Percentiles rank a stretch among this genome's conserved stretches.
Evolutionary conservation across 2,888 invertebrate species (phyloP).

Genomic region (Athripsodes cinereus): DNA sequence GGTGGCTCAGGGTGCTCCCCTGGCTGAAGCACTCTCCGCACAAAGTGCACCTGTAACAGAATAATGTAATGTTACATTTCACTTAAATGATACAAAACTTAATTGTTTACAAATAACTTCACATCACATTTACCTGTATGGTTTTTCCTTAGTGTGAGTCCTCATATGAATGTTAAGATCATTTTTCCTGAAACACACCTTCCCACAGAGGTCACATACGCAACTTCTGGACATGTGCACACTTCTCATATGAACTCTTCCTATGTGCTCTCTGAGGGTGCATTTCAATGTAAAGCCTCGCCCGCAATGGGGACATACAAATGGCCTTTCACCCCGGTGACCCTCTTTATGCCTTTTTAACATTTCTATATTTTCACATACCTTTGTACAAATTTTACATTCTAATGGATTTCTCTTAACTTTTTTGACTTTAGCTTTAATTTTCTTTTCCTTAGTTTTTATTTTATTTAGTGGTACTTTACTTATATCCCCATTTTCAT

Average conservation of each 20-base stretch:
- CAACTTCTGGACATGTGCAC: constrained; percentile 5
- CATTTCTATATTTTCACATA: constrained; percentile 9
- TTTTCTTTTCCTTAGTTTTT: background rate
- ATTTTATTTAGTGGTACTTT: background rate
- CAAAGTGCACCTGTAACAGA: constrained; percentile 32
- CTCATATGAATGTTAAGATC: constrained; percentile 39
- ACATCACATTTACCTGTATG: constrained; percentile 30
- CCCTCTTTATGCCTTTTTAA: constrained; percentile 15
- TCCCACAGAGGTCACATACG: constrained; percentile 41
- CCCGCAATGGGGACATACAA: constrained; percentile 10
- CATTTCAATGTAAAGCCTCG: constrained; percentile 10
- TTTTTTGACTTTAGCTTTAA: background rate
- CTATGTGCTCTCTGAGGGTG: constrained; percentile 15
- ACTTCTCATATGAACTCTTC: constrained; percentile 6
- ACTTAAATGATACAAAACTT: background rate
- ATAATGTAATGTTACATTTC: background rate
- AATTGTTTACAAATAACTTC: background rate
- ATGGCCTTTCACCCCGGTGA: constrained; percentile 19
- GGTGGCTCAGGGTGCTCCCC: constrained; percentile 34
- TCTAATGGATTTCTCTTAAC: background rate
- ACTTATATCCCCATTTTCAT: background rate
- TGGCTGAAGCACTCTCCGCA: constrained; percentile 40
- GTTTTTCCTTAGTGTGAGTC: constrained; percentile 43
- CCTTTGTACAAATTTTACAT: background rate
- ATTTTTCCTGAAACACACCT: constrained; percentile 37